A percentile compares a stretch with the other conserved stretches of the same genome.
Conservation (phyloP, 2,113 vertebrate species). For the Tympanuchus pallidicinctus region DNA sequence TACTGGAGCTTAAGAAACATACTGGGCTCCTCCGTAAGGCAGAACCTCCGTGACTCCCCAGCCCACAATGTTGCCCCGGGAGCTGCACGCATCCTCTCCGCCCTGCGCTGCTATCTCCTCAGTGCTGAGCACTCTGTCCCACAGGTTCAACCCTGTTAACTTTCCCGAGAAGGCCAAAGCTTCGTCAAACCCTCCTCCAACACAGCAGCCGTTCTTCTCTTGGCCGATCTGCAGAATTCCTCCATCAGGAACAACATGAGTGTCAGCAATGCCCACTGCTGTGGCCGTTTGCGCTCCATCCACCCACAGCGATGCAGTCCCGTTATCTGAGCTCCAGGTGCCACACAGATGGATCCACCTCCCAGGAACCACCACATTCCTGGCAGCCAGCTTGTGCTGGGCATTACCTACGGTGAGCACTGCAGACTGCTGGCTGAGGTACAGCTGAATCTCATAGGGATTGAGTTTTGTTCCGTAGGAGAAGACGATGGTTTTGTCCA, state of each 20-base stretch:
- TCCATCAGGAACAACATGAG: constrained; percentile 81
- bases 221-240: constrained; percentile 92
- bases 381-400: constrained; percentile 79
- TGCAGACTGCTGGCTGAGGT: constrained; percentile 76
- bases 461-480: constrained; percentile 91
- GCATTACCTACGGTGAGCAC: constrained; percentile 82
- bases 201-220: constrained; percentile 87
- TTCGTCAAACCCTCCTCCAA: constrained; percentile 83
- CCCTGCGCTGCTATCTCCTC: constrained; percentile 78
- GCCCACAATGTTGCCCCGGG: constrained; percentile 87
- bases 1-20: constrained; percentile 77
- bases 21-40: constrained; percentile 89
- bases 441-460: constrained; percentile 91
- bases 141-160: constrained; percentile 93
- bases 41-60: constrained; percentile 94
- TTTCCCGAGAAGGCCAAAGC: constrained; percentile 89
- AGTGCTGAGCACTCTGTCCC: constrained; percentile 85
- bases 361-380: constrained; percentile 47
- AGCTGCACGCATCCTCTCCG: constrained; percentile 76
- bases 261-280: constrained; percentile 68
- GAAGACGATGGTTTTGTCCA: constrained; percentile 91
- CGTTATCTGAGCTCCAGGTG: constrained; percentile 86
- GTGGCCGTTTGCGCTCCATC: constrained; percentile 75
- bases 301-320: constrained; percentile 83
- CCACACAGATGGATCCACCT: constrained; percentile 90